These are phyloP conservation scores for Amiota communis DNA, from an alignment of 2,888 invertebrate species.

Conservation along the genomic window DNA sequence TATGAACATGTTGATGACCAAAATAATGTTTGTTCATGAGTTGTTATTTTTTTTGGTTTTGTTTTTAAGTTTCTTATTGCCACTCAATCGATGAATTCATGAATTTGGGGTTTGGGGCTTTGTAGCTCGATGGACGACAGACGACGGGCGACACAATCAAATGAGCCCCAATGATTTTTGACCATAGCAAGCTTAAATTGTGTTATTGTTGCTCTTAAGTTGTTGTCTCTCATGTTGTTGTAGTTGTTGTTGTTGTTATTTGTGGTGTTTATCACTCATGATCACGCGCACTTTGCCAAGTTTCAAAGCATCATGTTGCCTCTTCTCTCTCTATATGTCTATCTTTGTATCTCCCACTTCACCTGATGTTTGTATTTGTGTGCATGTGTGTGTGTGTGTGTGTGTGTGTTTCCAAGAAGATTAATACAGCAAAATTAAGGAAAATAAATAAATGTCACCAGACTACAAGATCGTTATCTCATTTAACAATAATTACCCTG, in stretches of 20 bases:
- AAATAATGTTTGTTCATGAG: conserved; percentile 24
- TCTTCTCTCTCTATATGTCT: conserved; percentile 35
- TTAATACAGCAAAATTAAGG: conserved; percentile 74
- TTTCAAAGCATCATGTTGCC: conserved; percentile 42
- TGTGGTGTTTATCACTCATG: conserved; percentile 46
- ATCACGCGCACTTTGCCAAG: conserved; percentile 36
- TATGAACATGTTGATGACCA: conserved; percentile 25
- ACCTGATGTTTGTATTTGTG: conserved; percentile 41
- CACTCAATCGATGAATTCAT: background rate
- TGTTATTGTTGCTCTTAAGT: background rate
- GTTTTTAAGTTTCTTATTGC: background rate
- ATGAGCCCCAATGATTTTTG: conserved; percentile 9
- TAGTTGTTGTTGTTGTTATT: conserved; percentile 48
- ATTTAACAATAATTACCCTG: conserved; percentile 74
- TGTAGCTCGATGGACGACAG: background rate
- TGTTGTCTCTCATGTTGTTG: conserved; percentile 19
- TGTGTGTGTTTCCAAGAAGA: conserved; percentile 70
- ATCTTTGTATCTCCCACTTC: conserved; percentile 12
- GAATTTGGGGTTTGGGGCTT: background rate
- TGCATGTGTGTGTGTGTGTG: conserved; percentile 27
- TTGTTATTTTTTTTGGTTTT: background rate
- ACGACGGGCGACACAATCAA: conserved; percentile 6
- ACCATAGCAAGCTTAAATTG: conserved; percentile 11
- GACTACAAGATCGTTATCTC: conserved; percentile 74
- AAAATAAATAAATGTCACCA: conserved; percentile 74